Percentiles rank a stretch among this genome's conserved stretches.
These are phyloP conservation scores for Balaeniceps rex DNA, from an alignment of 2,113 vertebrate genomes.

Conservation along the genomic window DNA sequence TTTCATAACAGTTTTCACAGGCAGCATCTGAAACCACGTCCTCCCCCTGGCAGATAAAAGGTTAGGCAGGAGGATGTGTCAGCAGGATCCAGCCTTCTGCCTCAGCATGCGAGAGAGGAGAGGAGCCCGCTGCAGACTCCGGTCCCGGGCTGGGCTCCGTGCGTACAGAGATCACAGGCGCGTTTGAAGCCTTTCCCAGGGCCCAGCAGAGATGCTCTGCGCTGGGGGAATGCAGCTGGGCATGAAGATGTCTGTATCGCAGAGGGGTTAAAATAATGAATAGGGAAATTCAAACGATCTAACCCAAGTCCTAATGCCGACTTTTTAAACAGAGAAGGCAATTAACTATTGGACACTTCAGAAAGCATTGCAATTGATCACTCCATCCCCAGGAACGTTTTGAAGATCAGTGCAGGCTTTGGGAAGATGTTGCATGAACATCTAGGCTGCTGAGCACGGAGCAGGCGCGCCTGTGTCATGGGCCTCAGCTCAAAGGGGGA, in stretches of 20 bases:
- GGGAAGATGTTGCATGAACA: neutral
- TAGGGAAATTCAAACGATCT: neutral
- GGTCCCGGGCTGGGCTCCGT: neutral
- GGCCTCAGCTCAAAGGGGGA: neutral
- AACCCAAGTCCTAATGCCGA: neutral
- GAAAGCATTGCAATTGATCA: neutral
- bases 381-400: neutral
- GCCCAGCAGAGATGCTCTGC: neutral
- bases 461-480: accelerated
- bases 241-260: neutral
- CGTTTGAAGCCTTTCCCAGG: neutral
- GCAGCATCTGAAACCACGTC: neutral
- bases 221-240: neutral
- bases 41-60: neutral
- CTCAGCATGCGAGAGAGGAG: neutral
- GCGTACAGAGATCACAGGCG: accelerated
- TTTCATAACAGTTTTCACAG: neutral
- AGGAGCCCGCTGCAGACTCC: neutral
- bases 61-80: neutral
- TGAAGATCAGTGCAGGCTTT: neutral
- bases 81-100: neutral
- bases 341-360: neutral
- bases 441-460: accelerated
- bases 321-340: neutral
- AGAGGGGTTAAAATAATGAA: neutral